phyloP scores from a whole-genome alignment of 2,113 vertebrate species.

The Carettochelys insculpta region DNA sequence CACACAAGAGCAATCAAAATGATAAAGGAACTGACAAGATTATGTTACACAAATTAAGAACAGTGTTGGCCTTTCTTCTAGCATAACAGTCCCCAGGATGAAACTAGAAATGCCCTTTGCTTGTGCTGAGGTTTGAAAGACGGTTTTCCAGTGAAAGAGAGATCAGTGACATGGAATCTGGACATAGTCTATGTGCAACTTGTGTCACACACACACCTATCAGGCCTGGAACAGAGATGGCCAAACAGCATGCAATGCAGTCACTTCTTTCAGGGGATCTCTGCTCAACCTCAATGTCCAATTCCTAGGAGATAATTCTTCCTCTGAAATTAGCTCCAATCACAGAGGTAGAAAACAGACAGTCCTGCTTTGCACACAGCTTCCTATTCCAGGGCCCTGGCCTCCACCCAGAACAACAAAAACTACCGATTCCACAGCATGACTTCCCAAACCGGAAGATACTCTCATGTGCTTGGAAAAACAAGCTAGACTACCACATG shows the following conservation, averaged over 20 bases:
- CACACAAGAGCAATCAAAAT: not conserved
- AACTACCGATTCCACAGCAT: not conserved
- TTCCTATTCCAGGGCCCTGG: no score
- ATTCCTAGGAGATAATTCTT: not conserved
- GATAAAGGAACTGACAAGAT: not conserved
- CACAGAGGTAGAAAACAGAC: not conserved
- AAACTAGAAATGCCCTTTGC: not conserved
- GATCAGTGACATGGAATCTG: not conserved
- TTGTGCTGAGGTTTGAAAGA: no score
- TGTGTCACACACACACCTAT: not conserved
- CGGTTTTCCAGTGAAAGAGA: not conserved
- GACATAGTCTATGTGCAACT: not conserved
- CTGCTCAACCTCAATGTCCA: not conserved
- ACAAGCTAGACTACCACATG: not conserved
- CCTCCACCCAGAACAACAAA: not conserved
- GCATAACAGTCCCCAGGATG: not conserved
- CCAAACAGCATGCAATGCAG: not conserved
- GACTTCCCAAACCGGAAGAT: not conserved
- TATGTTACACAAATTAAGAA: constrained; percentile 25
- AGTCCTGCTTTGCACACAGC: not conserved
- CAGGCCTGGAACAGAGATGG: not conserved
- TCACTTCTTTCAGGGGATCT: not conserved
- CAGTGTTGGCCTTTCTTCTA: not conserved
- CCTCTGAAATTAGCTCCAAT: not conserved
- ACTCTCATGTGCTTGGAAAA: not conserved